phyloP scores from a whole-genome alignment of 2,888 invertebrate genomes.

The Atherix ibis region DNA sequence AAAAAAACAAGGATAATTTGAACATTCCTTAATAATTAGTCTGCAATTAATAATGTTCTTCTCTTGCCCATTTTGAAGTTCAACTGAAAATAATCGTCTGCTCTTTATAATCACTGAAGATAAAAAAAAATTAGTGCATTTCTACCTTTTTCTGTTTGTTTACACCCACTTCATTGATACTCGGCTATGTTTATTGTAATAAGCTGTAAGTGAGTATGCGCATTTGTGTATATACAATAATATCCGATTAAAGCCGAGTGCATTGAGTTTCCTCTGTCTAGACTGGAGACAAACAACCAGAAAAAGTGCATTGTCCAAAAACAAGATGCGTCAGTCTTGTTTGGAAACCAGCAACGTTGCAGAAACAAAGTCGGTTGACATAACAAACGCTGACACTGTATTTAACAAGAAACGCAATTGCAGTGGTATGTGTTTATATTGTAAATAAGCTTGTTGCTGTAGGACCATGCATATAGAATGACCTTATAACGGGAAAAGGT shows the following conservation, averaged over 20 bases:
- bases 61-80: no score
- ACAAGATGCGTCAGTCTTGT: constrained; percentile 6
- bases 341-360: background rate
- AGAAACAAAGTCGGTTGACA: constrained; percentile 5
- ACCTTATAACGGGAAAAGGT: background rate
- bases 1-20: no score
- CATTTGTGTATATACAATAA: constrained; percentile 1
- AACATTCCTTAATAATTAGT: no score
- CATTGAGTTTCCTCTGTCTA: constrained; percentile 10
- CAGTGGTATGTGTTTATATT: no score
- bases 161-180: no score
- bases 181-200: no score
- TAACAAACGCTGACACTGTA: no score
- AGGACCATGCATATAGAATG: background rate
- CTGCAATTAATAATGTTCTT: no score
- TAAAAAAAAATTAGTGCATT: background rate
- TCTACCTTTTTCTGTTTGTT: background rate
- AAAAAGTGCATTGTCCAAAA: constrained; percentile 8
- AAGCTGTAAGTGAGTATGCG: no score
- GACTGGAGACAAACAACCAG: constrained; percentile 10
- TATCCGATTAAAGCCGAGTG: constrained; percentile 7
- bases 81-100: background rate
- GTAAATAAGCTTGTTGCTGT: background rate
- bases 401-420: no score
- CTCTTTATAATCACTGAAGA: background rate